Base-by-base conservation (phyloP, 2,888 invertebrate genomes). In the Oligia fasciuncula region DNA sequence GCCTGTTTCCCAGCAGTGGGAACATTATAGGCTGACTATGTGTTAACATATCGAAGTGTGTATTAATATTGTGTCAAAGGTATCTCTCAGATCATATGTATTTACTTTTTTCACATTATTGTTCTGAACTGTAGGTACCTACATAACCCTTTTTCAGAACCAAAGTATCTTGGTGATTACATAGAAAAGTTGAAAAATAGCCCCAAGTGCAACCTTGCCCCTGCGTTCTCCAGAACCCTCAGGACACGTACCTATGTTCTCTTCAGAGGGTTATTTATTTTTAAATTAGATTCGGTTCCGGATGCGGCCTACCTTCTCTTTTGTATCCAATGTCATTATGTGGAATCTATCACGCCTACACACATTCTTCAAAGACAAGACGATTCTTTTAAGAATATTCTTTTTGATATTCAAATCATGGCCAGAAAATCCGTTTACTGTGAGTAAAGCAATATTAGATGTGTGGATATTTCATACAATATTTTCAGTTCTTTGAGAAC, bases 211-310 rank as follows among this genome's bases (percentile, higher is more conserved):
- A 49, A 35, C 23, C 1, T 35, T 49, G 17, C 3, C 63, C 46
- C 23, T 65, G 9, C 13, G 51, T 75, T 54, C 23, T 46, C 6
- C 67, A 19, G n/a, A 57, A 62, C 77, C 77, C 57, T 70, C 54
- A 67, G 43, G 62, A 68, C 57, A 74, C 76, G 81, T 73, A 29
- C 29, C 29, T 29, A 40, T 83, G 69, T 79, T 74, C 65, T 69
- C 70, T 71, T 77, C 60, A 43, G 72, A 80, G 73, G 77, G 76
- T 77, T 85, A 89, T 91, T 91, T 90, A 87, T 88, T 92, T 93
- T 91, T 90, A 94, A 94, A 94, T 94, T 94, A 91, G 93, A 94
- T 94, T 93, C 86, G 62, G 87, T 91, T 92, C 90, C 90, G 91
- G 90, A 84, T 91, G 90, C 88, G 85, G 79, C 89, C 90, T 85